Conservation (phyloP, 2,888 invertebrate species). For the Torymus tubicola region DNA sequence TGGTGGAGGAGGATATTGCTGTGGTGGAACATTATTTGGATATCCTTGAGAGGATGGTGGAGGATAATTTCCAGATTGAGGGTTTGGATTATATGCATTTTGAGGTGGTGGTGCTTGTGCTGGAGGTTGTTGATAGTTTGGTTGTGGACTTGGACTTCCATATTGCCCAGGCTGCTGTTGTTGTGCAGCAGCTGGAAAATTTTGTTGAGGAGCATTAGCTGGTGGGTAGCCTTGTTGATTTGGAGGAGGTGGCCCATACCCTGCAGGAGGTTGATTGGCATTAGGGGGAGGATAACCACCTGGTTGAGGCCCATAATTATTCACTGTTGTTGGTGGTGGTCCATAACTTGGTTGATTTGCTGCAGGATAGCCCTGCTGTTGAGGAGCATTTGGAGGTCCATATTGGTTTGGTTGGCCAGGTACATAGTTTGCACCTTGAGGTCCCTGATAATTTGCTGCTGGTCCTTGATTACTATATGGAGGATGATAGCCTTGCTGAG, state of each 20-base stretch:
- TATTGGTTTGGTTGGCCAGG: conserved; percentile 81
- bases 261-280: conserved; percentile 78
- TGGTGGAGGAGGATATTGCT: conserved; percentile 78
- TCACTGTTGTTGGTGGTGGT: conserved; percentile 70
- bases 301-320: conserved; percentile 74
- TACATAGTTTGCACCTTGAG: conserved; percentile 75
- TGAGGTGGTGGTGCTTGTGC: conserved; percentile 69
- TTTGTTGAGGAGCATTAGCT: conserved; percentile 76
- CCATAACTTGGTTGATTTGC: conserved; percentile 78
- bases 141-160: conserved; percentile 76
- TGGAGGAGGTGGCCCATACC: conserved; percentile 81
- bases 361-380: conserved; percentile 82
- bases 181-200: conserved; percentile 75
- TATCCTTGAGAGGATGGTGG: conserved; percentile 78
- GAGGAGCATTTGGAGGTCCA: conserved; percentile 81
- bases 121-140: conserved; percentile 71
- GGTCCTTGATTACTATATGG: conserved; percentile 80
- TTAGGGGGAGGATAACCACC: conserved; percentile 82
- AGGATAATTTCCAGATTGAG: conserved; percentile 76
- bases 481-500: conserved; percentile 80
- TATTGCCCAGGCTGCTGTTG: conserved; percentile 72
- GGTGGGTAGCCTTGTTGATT: conserved; percentile 84
- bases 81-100: conserved; percentile 71
- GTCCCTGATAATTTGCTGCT: conserved; percentile 82
- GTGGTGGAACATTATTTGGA: conserved; percentile 74